Percentiles rank a stretch among this genome's conserved stretches.
Conservation (phyloP, 2,113 vertebrate species). For the Ailurus styani region DNA sequence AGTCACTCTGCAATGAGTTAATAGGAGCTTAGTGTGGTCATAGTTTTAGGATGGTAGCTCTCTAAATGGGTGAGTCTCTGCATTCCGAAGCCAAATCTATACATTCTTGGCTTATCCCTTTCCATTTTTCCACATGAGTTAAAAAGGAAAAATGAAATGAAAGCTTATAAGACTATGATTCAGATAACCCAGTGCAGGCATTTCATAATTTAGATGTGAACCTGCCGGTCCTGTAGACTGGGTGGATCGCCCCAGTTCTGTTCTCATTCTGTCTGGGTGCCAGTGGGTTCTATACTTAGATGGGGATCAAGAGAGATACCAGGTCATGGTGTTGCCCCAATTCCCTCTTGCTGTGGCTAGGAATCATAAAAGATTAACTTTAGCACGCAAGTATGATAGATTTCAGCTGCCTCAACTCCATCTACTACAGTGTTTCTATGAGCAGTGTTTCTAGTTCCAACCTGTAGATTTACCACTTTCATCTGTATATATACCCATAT, state of each 20-base stretch:
- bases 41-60: neutral
- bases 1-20: neutral
- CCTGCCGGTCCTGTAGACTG: neutral
- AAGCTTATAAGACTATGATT: neutral
- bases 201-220: neutral
- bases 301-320: neutral
- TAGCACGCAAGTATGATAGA: neutral
- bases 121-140: neutral
- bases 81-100: neutral
- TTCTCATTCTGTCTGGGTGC: neutral
- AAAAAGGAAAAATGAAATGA: neutral
- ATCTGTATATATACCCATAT: neutral
- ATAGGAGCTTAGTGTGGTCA: neutral
- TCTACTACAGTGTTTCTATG: neutral
- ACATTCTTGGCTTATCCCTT: neutral
- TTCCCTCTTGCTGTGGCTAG: neutral
- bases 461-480: neutral
- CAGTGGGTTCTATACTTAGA: neutral
- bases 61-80: neutral
- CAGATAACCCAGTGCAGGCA: neutral
- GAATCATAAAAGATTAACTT: neutral
- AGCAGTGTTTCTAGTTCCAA: neutral
- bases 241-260: neutral
- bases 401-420: neutral
- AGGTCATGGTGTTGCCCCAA: neutral